Percentiles rank a stretch among this genome's conserved stretches.
These are phyloP conservation scores for Pterocles gutturalis DNA, from an alignment of 2,113 vertebrate genomes.

Conservation along the genomic window DNA sequence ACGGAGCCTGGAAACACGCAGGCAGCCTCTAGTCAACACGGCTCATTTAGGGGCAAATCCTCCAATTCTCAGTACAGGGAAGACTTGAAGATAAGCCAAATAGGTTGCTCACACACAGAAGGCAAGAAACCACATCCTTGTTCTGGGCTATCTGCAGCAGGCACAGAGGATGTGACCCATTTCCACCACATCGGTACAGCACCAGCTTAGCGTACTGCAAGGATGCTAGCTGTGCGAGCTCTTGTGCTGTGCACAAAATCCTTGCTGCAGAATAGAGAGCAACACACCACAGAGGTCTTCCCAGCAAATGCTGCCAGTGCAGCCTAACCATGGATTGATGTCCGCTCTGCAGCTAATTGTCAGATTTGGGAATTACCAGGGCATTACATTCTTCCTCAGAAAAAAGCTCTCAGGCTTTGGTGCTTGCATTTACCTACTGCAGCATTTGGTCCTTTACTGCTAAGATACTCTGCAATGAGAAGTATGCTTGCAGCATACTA, in stretches of 20 bases:
- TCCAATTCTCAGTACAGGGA: background rate
- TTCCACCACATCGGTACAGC: background rate
- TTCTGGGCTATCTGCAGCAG: background rate
- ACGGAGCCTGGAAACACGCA: accelerated
- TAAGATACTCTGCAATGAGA: background rate
- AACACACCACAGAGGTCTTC: background rate
- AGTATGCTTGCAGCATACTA: background rate
- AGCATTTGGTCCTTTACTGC: background rate
- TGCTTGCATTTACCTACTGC: background rate
- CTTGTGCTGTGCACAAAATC: background rate
- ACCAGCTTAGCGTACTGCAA: background rate
- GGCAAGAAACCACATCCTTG: background rate
- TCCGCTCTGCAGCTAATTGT: background rate
- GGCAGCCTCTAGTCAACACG: background rate
- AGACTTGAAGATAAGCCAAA: background rate
- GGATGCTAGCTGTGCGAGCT: background rate
- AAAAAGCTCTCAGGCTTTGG: background rate
- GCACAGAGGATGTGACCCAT: background rate
- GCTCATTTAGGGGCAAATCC: background rate
- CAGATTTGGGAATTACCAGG: background rate
- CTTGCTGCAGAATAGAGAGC: background rate
- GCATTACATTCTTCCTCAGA: background rate
- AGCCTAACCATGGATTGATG: background rate
- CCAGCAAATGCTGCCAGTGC: background rate
- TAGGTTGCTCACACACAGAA: background rate